Conservation (phyloP, 2,113 vertebrate species). For the Ellobius talpinus region DNA sequence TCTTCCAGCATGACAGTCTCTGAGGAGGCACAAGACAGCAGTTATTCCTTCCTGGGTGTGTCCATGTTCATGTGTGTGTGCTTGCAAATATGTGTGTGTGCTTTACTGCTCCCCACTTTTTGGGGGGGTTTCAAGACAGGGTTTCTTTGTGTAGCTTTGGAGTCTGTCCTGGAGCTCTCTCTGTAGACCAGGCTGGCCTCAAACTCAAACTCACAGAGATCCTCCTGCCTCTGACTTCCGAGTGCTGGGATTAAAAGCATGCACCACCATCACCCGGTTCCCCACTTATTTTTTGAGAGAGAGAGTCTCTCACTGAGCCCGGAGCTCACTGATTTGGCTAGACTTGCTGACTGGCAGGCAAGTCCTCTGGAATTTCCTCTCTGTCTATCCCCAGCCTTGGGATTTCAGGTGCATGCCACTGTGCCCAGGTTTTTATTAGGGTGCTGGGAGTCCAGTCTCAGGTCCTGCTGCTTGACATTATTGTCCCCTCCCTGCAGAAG, state of each 20-base stretch:
- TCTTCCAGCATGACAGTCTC: not conserved
- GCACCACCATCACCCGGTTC: too few relatives aligned
- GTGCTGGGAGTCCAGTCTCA: not conserved
- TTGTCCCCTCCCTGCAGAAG: not conserved
- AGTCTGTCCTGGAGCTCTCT: too few relatives aligned
- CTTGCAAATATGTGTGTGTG: rapidly evolving
- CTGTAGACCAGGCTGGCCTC: too few relatives aligned
- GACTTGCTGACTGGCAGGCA: not conserved
- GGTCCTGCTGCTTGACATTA: not conserved
- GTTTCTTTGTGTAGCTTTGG: too few relatives aligned
- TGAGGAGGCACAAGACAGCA: not conserved
- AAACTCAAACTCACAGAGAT: too few relatives aligned
- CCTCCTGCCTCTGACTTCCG: too few relatives aligned
- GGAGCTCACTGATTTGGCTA: not conserved
- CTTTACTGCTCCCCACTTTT: not conserved
- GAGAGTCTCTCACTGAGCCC: not conserved
- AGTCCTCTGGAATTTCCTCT: not conserved
- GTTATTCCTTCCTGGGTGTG: not conserved
- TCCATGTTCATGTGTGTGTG: not conserved
- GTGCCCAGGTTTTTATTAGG: not conserved
- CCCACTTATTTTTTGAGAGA: not conserved
- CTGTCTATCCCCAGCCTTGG: not conserved
- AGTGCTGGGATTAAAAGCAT: too few relatives aligned
- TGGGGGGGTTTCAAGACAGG: not conserved
- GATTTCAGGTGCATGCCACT: not conserved